Percentiles rank a stretch among this genome's conserved stretches.
Evolutionary conservation across 1,140 invertebrate species (phyloP).

Genomic region (Drosophila rufa): DNA sequence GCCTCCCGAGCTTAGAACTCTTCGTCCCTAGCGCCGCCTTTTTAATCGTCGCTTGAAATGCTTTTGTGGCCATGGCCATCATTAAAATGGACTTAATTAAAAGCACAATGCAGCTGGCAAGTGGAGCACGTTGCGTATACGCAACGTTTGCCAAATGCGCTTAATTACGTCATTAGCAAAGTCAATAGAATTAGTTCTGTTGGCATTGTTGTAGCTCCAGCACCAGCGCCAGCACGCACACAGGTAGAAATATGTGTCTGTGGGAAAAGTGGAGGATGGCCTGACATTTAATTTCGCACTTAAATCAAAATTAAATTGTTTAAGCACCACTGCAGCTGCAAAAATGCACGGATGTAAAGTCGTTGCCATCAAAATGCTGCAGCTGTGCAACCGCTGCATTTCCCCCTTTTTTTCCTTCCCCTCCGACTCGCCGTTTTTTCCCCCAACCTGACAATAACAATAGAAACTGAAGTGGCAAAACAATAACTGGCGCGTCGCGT

Average conservation of each 20-base stretch:
- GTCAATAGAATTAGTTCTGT: conserved; percentile 78
- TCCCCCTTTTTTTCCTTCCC: conserved; percentile 1
- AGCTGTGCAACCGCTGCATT: conserved; percentile 31
- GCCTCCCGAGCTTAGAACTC: conserved; percentile 11
- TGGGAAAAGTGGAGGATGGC: conserved; percentile 19
- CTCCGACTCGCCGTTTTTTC: conserved; percentile 1
- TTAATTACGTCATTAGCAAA: conserved; percentile 83
- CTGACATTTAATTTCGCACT: conserved; percentile 71
- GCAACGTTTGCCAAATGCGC: conserved; percentile 67
- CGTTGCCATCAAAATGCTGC: conserved; percentile 64
- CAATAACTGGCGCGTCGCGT: conserved; percentile 75
- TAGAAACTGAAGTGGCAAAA: conserved; percentile 83
- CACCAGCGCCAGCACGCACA: not conserved
- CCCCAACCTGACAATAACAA: conserved; percentile 74
- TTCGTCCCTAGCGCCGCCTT: conserved; percentile 2
- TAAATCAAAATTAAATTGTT: conserved; percentile 83
- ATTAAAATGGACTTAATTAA: conserved; percentile 79
- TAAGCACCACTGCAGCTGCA: conserved; percentile 48
- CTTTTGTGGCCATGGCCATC: conserved; percentile 60
- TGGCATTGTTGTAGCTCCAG: conserved; percentile 37
- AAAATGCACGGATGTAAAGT: conserved; percentile 67
- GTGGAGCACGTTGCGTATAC: conserved; percentile 66
- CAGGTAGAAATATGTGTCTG: conserved; percentile 1
- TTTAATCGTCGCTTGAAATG: conserved; percentile 51
- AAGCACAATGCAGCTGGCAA: conserved; percentile 53